phyloP scores from a whole-genome alignment of 2,113 vertebrate genomes.

The Poecile atricapillus region DNA sequence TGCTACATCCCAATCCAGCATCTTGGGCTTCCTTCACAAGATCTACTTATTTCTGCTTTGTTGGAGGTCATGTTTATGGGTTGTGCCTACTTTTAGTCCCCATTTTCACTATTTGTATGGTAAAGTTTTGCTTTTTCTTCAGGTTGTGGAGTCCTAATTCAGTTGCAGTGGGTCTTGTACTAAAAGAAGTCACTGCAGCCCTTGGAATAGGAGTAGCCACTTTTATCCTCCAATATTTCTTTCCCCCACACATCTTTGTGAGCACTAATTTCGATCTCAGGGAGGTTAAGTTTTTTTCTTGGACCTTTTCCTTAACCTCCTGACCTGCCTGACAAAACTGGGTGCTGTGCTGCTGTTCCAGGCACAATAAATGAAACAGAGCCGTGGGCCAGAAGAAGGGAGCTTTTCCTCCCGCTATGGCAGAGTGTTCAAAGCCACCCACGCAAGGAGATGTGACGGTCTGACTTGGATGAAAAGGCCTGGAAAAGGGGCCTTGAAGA shows the following conservation, averaged over 20 bases:
- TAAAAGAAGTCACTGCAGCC: neutral
- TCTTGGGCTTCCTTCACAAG: neutral
- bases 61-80: accelerated
- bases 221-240: neutral
- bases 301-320: constrained; percentile 15
- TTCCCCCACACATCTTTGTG: neutral
- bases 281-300: neutral
- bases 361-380: neutral
- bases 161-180: neutral
- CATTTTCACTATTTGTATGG: neutral
- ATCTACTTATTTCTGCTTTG: neutral
- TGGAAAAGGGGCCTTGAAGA: constrained; percentile 29
- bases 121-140: neutral
- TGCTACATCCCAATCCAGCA: neutral
- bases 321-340: constrained; percentile 24
- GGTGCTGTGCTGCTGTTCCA: constrained; percentile 9
- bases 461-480: constrained; percentile 15
- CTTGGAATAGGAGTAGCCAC: neutral
- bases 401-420: neutral
- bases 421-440: neutral
- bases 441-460: neutral
- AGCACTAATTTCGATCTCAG: neutral
- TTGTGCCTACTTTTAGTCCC: neutral
- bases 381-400: neutral
- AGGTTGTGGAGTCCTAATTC: neutral